phyloP scores from a whole-genome alignment of 2,113 vertebrate species.

The Sarotherodon lohbergeri region DNA sequence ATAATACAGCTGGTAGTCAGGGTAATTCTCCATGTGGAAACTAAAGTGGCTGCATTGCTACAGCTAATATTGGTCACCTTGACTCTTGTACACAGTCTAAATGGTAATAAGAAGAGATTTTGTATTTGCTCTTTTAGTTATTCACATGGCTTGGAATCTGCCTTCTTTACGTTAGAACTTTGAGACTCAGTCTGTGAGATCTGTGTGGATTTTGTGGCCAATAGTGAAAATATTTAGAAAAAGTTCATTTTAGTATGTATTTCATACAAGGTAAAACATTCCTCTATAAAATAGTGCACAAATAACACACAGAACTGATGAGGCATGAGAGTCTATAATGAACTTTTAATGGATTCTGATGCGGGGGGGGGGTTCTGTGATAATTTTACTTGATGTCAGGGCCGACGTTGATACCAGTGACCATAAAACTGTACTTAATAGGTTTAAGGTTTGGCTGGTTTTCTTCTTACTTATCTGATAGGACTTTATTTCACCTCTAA shows the following conservation, averaged over 20 bases:
- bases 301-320: not conserved
- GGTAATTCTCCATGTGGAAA: slow-evolving; percentile 54
- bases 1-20: slow-evolving; percentile 64
- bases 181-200: not conserved
- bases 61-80: slow-evolving; percentile 44
- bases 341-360: not conserved
- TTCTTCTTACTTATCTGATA: not conserved
- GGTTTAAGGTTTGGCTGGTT: not conserved
- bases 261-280: not conserved
- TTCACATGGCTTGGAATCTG: not conserved
- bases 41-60: slow-evolving; percentile 21
- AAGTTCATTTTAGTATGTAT: not conserved
- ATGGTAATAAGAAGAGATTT: not conserved
- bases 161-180: not conserved
- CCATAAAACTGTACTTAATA: not conserved
- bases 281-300: not conserved
- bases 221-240: not conserved
- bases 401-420: not conserved
- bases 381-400: not conserved
- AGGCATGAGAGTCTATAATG: not conserved
- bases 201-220: not conserved
- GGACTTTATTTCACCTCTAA: not conserved
- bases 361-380: not conserved
- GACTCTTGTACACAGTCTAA: slow-evolving; percentile 17
- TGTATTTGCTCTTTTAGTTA: not conserved